Conservation (phyloP, 92 coral and sea anemone species). For the Epizoanthus scotinus region DNA sequence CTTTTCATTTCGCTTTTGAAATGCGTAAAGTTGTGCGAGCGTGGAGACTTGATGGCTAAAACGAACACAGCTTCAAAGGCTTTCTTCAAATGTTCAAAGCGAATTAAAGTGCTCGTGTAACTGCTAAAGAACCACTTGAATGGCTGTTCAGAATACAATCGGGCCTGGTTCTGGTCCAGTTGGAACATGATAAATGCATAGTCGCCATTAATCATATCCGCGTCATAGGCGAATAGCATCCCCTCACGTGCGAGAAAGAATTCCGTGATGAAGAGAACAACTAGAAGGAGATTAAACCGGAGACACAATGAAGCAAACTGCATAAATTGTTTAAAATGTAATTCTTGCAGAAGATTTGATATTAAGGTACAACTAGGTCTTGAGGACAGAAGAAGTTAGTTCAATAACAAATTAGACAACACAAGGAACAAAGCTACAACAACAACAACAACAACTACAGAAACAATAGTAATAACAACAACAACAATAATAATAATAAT, state of each 20-base stretch:
- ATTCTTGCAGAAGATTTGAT: neutral
- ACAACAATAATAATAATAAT: neutral
- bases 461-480: neutral
- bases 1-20: conserved; percentile 71
- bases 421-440: too few relatives aligned
- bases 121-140: conserved; percentile 96
- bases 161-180: conserved; percentile 71
- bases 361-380: neutral
- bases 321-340: too few relatives aligned
- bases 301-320: neutral
- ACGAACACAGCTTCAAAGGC: conserved; percentile 85
- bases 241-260: conserved; percentile 88
- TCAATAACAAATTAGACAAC: too few relatives aligned
- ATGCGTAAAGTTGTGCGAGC: conserved; percentile 54
- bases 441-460: too few relatives aligned
- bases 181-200: conserved; percentile 84
- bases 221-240: conserved; percentile 84
- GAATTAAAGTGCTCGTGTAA: conserved; percentile 46
- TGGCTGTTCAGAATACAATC: conserved; percentile 40
- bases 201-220: conserved; percentile 87
- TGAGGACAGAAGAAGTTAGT: neutral
- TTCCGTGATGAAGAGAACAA: conserved; percentile 82
- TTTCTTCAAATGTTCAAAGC: conserved; percentile 54
- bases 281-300: conserved; percentile 43
- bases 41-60: conserved; percentile 73